Conservation (phyloP, 2,888 invertebrate genomes). For the Piscicola geometra region DNA sequence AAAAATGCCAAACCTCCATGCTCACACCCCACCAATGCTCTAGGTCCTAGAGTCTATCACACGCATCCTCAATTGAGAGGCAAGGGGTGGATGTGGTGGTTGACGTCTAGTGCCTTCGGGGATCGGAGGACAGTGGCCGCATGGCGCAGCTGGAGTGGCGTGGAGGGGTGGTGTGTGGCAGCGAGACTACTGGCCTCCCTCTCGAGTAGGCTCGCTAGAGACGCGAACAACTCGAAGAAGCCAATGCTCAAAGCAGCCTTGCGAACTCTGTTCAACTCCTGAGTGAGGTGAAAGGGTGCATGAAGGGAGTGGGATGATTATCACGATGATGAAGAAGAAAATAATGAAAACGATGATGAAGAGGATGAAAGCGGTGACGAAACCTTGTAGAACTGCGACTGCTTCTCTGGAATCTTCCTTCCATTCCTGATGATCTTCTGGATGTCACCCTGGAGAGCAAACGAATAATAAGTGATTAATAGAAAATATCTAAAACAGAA, state of each 20-base stretch:
- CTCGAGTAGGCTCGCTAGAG: slow-evolving; percentile 79
- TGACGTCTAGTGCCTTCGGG: slow-evolving; percentile 54
- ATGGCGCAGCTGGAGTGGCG: slow-evolving; percentile 80
- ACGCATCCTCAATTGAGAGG: slow-evolving; percentile 53
- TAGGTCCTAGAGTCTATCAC: too few relatives aligned
- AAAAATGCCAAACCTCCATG: too few relatives aligned
- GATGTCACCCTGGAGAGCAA: slow-evolving; percentile 69
- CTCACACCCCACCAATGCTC: too few relatives aligned
- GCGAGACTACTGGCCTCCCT: slow-evolving; percentile 78
- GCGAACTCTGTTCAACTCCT: slow-evolving; percentile 85
- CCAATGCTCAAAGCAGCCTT: slow-evolving; percentile 85
- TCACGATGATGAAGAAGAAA: too few relatives aligned
- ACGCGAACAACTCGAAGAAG: slow-evolving; percentile 79
- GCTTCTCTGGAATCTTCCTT: slow-evolving; percentile 89
- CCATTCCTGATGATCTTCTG: slow-evolving; percentile 91
- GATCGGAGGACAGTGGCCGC: slow-evolving; percentile 76
- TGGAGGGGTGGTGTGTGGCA: slow-evolving; percentile 74
- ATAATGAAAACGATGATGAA: too few relatives aligned
- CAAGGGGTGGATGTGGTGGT: slow-evolving; percentile 49
- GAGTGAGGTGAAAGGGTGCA: slow-evolving; percentile 35
- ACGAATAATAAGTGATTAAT: background rate
- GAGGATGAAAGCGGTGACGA: too few relatives aligned
- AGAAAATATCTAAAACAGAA: background rate
- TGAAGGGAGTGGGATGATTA: background rate
- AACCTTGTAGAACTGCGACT: slow-evolving; percentile 87